These are phyloP conservation scores for Psittacula derbiana DNA, from an alignment of 2,797 vertebrate genomes.

Conservation along the genomic window DNA sequence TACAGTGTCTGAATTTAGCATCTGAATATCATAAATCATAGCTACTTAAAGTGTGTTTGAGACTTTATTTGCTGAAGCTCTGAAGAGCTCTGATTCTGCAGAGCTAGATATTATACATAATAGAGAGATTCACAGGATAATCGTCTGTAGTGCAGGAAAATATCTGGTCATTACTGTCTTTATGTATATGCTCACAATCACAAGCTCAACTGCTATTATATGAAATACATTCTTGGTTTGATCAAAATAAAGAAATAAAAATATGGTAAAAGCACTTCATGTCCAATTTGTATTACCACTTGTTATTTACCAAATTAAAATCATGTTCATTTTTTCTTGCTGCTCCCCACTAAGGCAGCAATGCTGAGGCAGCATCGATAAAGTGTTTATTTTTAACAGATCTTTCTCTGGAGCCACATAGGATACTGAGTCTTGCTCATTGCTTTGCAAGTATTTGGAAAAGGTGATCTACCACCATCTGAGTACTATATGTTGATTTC, in stretches of 20 bases:
- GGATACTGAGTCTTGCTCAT: background rate
- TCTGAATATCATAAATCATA: background rate
- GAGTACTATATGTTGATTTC: background rate
- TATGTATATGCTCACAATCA: background rate
- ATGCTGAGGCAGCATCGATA: background rate
- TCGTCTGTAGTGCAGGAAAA: background rate
- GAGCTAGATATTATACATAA: background rate
- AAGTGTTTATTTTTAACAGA: background rate
- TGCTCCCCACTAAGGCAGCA: background rate
- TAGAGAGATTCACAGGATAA: background rate
- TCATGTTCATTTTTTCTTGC: background rate
- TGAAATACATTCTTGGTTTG: background rate
- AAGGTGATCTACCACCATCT: background rate
- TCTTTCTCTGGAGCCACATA: background rate
- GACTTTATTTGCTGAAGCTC: background rate
- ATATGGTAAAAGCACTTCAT: background rate
- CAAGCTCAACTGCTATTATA: background rate
- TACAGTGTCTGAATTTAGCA: background rate
- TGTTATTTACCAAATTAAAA: background rate
- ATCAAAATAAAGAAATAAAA: background rate
- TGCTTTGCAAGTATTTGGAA: background rate
- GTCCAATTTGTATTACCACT: background rate
- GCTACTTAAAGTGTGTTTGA: background rate
- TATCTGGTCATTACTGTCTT: background rate
- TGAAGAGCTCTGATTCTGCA: background rate